Percentiles rank a stretch among this genome's conserved stretches.
These are phyloP conservation scores for Takifugu ocellatus DNA, from an alignment of 2,797 vertebrate species.

Conservation along the genomic window DNA sequence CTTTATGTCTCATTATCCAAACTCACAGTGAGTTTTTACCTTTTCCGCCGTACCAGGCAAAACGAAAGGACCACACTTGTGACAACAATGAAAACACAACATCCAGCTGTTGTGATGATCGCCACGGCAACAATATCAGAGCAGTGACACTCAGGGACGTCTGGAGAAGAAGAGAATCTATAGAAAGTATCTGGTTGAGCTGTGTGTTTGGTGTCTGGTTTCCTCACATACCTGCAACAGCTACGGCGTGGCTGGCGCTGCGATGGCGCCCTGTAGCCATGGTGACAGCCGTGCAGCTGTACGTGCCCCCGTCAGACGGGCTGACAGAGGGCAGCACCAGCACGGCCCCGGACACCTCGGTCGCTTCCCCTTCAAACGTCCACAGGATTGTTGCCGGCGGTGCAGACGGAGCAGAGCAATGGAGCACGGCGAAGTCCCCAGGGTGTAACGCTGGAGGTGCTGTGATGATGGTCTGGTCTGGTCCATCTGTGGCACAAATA, in stretches of 20 bases:
- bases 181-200: background rate
- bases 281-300: slow-evolving; percentile 36
- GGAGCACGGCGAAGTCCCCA: slow-evolving; percentile 30
- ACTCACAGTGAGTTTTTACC: slow-evolving; percentile 6
- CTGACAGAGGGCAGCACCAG: slow-evolving; percentile 14
- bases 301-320: slow-evolving; percentile 22
- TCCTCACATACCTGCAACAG: slow-evolving; percentile 25
- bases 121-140: background rate
- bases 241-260: slow-evolving; percentile 11
- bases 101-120: slow-evolving; percentile 1
- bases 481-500: slow-evolving; percentile 35
- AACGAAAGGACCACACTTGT: slow-evolving; percentile 4
- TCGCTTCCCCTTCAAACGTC: slow-evolving; percentile 23
- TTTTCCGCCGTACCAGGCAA: slow-evolving; percentile 3
- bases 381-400: slow-evolving; percentile 31
- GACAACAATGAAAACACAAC: slow-evolving; percentile 6
- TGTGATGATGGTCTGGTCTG: slow-evolving; percentile 18
- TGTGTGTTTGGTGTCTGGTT: background rate
- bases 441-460: slow-evolving; percentile 19
- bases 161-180: slow-evolving; percentile 7
- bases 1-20: too few relatives aligned
- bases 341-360: background rate
- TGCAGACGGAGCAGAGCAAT: slow-evolving; percentile 27
- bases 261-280: slow-evolving; percentile 13
- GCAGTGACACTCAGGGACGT: slow-evolving; percentile 14